A percentile compares a stretch with the other conserved stretches of the same genome.
Conservation (phyloP, 2,888 invertebrate genomes). For the Pycnomerus fuliginosus region DNA sequence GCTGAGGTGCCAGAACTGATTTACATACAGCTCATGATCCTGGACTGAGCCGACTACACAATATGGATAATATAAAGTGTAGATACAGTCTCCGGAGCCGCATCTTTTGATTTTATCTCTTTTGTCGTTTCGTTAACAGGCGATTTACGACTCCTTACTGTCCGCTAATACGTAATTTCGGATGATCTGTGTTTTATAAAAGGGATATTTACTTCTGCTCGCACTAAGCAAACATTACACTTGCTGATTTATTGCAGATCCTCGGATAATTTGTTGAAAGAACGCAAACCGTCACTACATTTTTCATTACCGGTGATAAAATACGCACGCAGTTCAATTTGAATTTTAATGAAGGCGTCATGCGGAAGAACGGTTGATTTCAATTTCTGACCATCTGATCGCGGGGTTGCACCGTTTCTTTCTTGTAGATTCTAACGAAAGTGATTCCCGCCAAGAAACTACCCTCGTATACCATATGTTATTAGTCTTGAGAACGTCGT, state of each 20-base stretch:
- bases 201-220: slow-evolving; percentile 12
- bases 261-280: too few species aligned
- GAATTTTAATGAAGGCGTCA: slow-evolving; percentile 43
- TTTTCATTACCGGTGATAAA: slow-evolving; percentile 11
- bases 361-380: slow-evolving; percentile 36
- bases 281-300: too few species aligned
- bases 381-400: slow-evolving; percentile 38
- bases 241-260: slow-evolving; percentile 1
- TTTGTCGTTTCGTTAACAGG: slow-evolving; percentile 32
- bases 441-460: slow-evolving; percentile 35
- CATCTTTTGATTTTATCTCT: slow-evolving; percentile 37
- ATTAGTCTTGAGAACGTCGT: slow-evolving; percentile 6
- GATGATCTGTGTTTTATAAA: slow-evolving; percentile 20
- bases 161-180: slow-evolving; percentile 31
- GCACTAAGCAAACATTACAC: slow-evolving; percentile 19
- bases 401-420: slow-evolving; percentile 27
- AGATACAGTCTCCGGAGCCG: slow-evolving; percentile 21
- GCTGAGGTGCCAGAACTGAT: slow-evolving; percentile 46
- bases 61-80: slow-evolving; percentile 40
- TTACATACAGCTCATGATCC: slow-evolving; percentile 49
- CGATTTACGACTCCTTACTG: slow-evolving; percentile 32
- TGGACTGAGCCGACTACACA: slow-evolving; percentile 40
- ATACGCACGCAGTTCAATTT: slow-evolving; percentile 31
- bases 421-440: slow-evolving; percentile 23
- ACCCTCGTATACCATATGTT: slow-evolving; percentile 33